Percentiles rank a stretch among this genome's conserved stretches.
These are phyloP conservation scores for Anguilla pacifica DNA, from an alignment of 2,797 vertebrate genomes.

Conservation along the genomic window DNA sequence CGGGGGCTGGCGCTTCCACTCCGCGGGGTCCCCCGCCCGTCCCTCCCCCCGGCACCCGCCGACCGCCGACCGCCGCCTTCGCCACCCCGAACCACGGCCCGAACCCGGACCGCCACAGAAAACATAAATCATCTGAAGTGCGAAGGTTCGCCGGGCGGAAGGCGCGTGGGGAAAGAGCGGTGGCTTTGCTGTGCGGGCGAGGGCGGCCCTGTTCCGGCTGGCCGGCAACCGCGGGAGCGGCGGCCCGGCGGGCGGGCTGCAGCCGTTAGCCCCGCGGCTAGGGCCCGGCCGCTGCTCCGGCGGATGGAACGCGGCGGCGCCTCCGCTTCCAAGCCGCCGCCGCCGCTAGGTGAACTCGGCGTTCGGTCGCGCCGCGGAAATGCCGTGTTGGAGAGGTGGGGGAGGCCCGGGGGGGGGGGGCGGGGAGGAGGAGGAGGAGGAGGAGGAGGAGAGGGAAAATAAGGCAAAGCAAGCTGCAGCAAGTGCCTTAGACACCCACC, in stretches of 20 bases:
- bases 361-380: slow-evolving; percentile 39
- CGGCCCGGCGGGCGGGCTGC: background rate
- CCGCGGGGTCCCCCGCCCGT: background rate
- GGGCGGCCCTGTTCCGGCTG: background rate
- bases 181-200: background rate
- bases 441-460: slow-evolving; percentile 18
- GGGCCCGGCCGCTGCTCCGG: slow-evolving; percentile 30
- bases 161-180: background rate
- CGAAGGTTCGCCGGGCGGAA: no score
- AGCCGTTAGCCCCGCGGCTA: slow-evolving; percentile 31
- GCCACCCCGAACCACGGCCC: background rate
- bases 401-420: slow-evolving; percentile 6
- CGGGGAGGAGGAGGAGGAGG: background rate
- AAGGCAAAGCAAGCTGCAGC: slow-evolving; percentile 39
- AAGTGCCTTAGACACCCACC: slow-evolving; percentile 34
- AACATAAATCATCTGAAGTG: background rate
- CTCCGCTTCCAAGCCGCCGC: slow-evolving; percentile 32
- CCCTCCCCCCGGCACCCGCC: background rate
- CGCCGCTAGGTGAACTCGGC: slow-evolving; percentile 42
- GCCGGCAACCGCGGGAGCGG: background rate
- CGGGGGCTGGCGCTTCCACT: background rate
- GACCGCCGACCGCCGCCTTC: background rate
- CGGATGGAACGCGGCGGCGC: slow-evolving; percentile 22
- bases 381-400: slow-evolving; percentile 30
- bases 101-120: background rate